Evolutionary conservation across 2,113 vertebrate genomes (phyloP).

Genomic region (Dermatemys mawii): DNA sequence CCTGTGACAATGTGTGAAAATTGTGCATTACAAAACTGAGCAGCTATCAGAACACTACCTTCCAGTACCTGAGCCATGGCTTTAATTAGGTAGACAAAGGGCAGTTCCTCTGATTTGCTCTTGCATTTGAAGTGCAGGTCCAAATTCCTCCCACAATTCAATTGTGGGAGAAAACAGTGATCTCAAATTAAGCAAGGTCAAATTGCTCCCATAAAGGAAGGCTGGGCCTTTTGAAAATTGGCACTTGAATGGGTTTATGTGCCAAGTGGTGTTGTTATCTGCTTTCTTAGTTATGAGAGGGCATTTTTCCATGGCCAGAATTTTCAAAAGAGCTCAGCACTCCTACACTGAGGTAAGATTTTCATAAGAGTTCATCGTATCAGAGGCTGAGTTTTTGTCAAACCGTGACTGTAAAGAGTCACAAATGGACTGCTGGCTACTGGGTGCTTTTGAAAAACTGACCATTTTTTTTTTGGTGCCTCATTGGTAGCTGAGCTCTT

Average conservation of each 20-base stretch:
- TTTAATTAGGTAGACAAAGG: slow-evolving; percentile 15
- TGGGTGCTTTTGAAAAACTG: background rate
- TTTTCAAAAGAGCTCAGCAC: background rate
- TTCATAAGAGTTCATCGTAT: background rate
- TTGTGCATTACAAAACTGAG: background rate
- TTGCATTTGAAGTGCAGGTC: slow-evolving; percentile 21
- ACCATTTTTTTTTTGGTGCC: background rate
- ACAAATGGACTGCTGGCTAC: background rate
- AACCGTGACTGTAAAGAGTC: background rate
- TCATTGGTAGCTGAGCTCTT: background rate
- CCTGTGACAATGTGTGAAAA: background rate
- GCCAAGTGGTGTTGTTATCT: background rate
- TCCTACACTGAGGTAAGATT: background rate
- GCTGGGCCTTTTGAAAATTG: background rate
- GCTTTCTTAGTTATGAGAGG: background rate
- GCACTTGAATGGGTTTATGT: background rate
- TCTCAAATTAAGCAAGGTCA: background rate
- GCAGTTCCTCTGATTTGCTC: slow-evolving; percentile 23
- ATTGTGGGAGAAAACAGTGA: background rate
- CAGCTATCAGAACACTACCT: background rate
- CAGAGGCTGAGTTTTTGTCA: background rate
- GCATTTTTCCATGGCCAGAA: background rate
- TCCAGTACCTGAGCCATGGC: slow-evolving; percentile 43
- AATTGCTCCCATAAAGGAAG: background rate
- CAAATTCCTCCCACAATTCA: slow-evolving; percentile 10